phyloP scores from a whole-genome alignment of 2,797 vertebrate genomes.

The Dryobates pubescens region DNA sequence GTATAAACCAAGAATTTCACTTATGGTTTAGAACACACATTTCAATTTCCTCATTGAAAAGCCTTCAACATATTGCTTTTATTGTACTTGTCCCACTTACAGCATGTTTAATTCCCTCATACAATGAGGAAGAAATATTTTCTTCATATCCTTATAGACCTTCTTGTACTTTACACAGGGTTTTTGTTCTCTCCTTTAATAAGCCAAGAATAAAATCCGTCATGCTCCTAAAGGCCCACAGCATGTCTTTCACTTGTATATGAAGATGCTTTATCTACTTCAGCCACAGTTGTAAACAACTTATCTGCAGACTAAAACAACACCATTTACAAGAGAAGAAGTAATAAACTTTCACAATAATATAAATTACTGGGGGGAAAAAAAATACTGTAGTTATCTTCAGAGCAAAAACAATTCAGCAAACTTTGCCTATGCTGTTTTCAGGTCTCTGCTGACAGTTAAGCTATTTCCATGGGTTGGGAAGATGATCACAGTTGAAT shows the following conservation, averaged over 20 bases:
- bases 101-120: not conserved
- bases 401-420: not conserved
- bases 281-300: not conserved
- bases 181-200: not conserved
- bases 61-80: not conserved
- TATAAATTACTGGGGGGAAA: not conserved
- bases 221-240: not conserved
- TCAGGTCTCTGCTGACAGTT: not conserved
- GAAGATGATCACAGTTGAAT: no score
- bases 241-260: not conserved
- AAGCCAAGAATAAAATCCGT: not conserved
- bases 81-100: not conserved
- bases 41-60: not conserved
- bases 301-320: not conserved
- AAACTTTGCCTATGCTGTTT: not conserved
- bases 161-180: not conserved
- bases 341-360: not conserved
- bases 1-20: not conserved
- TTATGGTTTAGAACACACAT: not conserved
- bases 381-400: not conserved
- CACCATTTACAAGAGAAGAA: not conserved
- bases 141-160: not conserved
- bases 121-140: not conserved
- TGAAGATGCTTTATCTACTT: not conserved
- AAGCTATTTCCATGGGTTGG: no score